Conservation (phyloP, 2,113 vertebrate genomes). For the Acanthochromis polyacanthus region DNA sequence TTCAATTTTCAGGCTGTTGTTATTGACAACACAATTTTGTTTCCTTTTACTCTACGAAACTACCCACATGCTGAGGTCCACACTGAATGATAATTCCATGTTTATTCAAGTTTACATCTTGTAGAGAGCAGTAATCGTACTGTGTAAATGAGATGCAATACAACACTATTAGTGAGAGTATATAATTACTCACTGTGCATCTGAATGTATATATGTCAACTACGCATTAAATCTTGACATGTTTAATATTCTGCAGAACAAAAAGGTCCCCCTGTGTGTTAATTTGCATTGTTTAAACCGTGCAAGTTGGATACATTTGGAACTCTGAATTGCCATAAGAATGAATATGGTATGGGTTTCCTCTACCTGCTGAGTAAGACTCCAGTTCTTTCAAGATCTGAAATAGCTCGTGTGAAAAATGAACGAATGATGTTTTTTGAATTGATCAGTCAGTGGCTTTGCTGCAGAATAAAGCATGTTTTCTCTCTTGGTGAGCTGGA, state of each 20-base stretch:
- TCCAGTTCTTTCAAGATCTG: neutral
- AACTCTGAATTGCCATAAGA: neutral
- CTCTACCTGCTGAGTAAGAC: neutral
- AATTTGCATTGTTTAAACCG: neutral
- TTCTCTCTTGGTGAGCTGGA: constrained; percentile 1
- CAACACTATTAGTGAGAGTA: neutral
- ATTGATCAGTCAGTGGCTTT: neutral
- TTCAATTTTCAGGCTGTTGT: neutral
- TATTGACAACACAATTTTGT: neutral
- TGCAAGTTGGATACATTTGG: neutral
- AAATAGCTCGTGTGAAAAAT: neutral
- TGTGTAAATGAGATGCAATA: constrained; percentile 13
- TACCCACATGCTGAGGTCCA: neutral
- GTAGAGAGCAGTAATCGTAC: neutral
- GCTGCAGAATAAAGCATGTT: neutral
- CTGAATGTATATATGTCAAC: neutral
- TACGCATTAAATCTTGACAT: neutral
- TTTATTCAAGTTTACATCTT: constrained; percentile 11
- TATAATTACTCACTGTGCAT: neutral
- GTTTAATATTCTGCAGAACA: neutral
- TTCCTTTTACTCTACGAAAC: constrained; percentile 1
- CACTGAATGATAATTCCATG: neutral
- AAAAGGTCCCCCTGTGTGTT: neutral
- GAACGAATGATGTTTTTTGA: neutral
- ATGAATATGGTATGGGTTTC: neutral